A percentile compares a stretch with the other conserved stretches of the same genome.
These are phyloP conservation scores for Heliothis virescens DNA, from an alignment of 1,140 invertebrate species.

Conservation along the genomic window DNA sequence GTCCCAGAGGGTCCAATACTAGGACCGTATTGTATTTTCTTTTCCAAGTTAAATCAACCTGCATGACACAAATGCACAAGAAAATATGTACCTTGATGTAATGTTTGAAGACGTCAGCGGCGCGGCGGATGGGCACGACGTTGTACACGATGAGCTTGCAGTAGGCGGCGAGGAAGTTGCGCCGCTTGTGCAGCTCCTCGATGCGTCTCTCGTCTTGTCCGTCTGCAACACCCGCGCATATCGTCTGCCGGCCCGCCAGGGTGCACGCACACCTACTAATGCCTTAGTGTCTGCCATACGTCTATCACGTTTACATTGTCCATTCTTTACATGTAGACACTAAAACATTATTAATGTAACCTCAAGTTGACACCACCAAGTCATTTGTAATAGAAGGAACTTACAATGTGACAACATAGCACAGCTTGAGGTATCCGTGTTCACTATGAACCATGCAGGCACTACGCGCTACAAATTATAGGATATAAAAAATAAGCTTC, in stretches of 20 bases:
- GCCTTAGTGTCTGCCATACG: background rate
- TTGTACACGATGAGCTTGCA: conserved; percentile 99
- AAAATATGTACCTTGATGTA: conserved; percentile 93
- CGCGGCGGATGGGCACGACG: conserved; percentile 96
- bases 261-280: background rate
- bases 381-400: background rate
- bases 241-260: background rate
- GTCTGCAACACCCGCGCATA: conserved; percentile 81
- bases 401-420: background rate
- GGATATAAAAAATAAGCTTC: conserved; percentile 24
- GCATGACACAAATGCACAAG: too few relatives aligned
- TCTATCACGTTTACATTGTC: background rate
- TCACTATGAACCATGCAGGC: conserved; percentile 29
- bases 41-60: too few relatives aligned
- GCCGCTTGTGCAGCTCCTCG: conserved; percentile 97
- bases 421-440: conserved; percentile 17
- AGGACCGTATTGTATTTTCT: too few relatives aligned
- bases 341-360: background rate
- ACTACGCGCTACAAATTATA: conserved; percentile 27
- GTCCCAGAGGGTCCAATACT: too few relatives aligned
- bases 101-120: conserved; percentile 98
- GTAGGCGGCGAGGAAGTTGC: conserved; percentile 98
- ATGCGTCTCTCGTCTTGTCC: conserved; percentile 97
- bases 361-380: conserved; percentile 27
- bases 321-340: conserved; percentile 1